Percentiles rank a stretch among this genome's conserved stretches.
phyloP scores from a whole-genome alignment of 1,140 invertebrate species.

The Drosophila obscura region DNA sequence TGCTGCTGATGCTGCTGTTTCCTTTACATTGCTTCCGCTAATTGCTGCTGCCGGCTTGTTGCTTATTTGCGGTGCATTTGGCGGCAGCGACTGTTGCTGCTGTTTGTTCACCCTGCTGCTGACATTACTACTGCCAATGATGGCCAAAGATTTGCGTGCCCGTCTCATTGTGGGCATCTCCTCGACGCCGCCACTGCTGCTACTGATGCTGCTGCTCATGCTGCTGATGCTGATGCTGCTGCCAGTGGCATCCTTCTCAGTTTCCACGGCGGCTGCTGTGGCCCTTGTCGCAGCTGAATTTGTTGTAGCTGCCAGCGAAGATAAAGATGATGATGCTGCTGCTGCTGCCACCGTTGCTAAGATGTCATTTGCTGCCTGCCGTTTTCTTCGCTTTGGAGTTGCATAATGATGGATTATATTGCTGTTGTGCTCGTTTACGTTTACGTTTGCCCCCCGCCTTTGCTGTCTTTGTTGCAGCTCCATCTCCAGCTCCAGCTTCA shows the following conservation, averaged over 20 bases:
- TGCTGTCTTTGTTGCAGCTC: slow-evolving; percentile 8
- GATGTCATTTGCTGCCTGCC: slow-evolving; percentile 66
- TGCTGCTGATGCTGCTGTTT: slow-evolving; percentile 30
- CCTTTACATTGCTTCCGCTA: slow-evolving; percentile 57
- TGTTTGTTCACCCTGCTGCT: slow-evolving; percentile 35
- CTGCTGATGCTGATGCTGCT: slow-evolving; percentile 7
- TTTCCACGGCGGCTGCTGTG: slow-evolving; percentile 24
- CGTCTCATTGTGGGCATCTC: slow-evolving; percentile 53
- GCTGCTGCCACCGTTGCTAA: slow-evolving; percentile 52
- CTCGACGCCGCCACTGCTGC: slow-evolving; percentile 35
- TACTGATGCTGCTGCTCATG: slow-evolving; percentile 22
- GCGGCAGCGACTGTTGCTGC: slow-evolving; percentile 56
- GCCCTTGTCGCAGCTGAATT: slow-evolving; percentile 14
- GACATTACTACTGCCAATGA: slow-evolving; percentile 47
- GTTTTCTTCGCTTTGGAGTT: slow-evolving; percentile 60
- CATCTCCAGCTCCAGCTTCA: slow-evolving; percentile 4
- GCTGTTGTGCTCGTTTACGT: slow-evolving; percentile 60
- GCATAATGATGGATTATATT: slow-evolving; percentile 81
- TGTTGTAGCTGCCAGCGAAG: slow-evolving; percentile 39
- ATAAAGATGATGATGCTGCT: slow-evolving; percentile 36
- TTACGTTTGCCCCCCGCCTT: neutral
- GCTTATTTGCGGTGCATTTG: slow-evolving; percentile 78
- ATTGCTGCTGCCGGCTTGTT: slow-evolving; percentile 69
- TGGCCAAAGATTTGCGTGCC: slow-evolving; percentile 70
- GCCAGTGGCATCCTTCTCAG: slow-evolving; percentile 42